A percentile compares a stretch with the other conserved stretches of the same genome.
These are phyloP conservation scores for Andrena minutula DNA, from an alignment of 2,888 invertebrate genomes.

Conservation along the genomic window DNA sequence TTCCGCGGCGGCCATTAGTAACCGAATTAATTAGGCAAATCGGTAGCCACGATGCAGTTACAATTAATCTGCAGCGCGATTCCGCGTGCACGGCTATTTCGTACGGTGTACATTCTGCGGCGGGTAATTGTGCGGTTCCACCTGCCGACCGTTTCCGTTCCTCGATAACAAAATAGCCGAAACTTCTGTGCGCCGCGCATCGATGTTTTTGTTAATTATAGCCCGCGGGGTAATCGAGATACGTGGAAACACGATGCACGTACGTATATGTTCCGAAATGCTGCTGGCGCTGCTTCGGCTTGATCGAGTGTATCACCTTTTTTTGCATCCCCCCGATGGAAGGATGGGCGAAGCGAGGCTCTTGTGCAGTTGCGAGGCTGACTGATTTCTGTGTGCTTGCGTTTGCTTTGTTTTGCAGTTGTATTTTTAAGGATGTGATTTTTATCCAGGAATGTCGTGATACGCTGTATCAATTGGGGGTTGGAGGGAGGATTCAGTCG, in stretches of 20 bases:
- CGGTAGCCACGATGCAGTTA: conserved; percentile 83
- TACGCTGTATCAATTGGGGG: too few relatives aligned
- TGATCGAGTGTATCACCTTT: conserved; percentile 33
- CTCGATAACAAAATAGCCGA: conserved; percentile 57
- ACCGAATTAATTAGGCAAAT: conserved; percentile 84
- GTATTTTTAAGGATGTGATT: too few relatives aligned
- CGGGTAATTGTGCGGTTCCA: conserved; percentile 61
- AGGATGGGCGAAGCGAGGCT: conserved; percentile 1
- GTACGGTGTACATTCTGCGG: conserved; percentile 56
- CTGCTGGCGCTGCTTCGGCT: conserved; percentile 28
- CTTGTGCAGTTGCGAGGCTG: too few relatives aligned
- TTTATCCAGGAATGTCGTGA: too few relatives aligned
- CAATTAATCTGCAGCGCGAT: conserved; percentile 83
- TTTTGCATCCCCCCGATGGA: conserved; percentile 26
- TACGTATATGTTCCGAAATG: conserved; percentile 22
- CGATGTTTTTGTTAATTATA: conserved; percentile 58
- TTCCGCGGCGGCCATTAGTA: conserved; percentile 80
- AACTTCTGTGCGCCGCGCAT: conserved; percentile 36
- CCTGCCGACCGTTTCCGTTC: conserved; percentile 42
- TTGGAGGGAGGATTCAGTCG: too few relatives aligned
- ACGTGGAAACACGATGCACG: conserved; percentile 42
- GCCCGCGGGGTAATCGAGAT: conserved; percentile 50
- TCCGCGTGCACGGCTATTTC: conserved; percentile 70
- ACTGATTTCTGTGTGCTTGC: too few relatives aligned
- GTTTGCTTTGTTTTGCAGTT: too few relatives aligned